Base-by-base conservation (phyloP, 2,113 vertebrate species). In the Butorides virescens region DNA sequence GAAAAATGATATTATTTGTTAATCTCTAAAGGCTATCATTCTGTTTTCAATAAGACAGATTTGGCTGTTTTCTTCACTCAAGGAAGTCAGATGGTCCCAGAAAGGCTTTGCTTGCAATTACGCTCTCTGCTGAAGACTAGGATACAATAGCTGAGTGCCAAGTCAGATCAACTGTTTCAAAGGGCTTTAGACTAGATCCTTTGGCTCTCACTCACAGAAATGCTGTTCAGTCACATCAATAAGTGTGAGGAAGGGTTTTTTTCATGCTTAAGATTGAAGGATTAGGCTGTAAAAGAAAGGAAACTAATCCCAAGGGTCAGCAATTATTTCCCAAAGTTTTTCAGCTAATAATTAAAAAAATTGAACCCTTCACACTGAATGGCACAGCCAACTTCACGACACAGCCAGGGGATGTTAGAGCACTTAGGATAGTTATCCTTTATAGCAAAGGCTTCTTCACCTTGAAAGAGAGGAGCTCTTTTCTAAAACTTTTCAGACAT, bases 1-100 rank as follows among this genome's bases (percentile, higher is more conserved):
- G 59, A 84, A 85, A 90, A 49, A 81, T 44, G 1, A 49, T 30
- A 27, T 17, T 81, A 44, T 82, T 83, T 50, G 20, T 58, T 83
- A 87, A 81, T 88, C 76, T 92, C 88, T 90, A 83, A 90, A 87
- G 70, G 55, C 53, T 87, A 56, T 87, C 9, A 84, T 87, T 94
- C 58, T 78, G 70, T 71, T 94, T 93, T 89, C 67, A 77, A 6
- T 62, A 90, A 78, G 26, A 56, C 21, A 8, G 49, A 53, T 86
- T 72, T 90, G 75, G 73, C 70, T 76, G 50, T 61, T 93, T 75
- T 66, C 59, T 65, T 92, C 36, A 53, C 14, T 50, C 17, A n/a
- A 16, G 29, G 71, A 93, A 93, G 49, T 78, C 11, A 71, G 72
- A 87, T 22, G 26, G 36, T 83, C 67, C 61, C 63, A 59, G 53